Conservation (phyloP, 92 coral and sea anemone species). For the Pocillopora meandrina region DNA sequence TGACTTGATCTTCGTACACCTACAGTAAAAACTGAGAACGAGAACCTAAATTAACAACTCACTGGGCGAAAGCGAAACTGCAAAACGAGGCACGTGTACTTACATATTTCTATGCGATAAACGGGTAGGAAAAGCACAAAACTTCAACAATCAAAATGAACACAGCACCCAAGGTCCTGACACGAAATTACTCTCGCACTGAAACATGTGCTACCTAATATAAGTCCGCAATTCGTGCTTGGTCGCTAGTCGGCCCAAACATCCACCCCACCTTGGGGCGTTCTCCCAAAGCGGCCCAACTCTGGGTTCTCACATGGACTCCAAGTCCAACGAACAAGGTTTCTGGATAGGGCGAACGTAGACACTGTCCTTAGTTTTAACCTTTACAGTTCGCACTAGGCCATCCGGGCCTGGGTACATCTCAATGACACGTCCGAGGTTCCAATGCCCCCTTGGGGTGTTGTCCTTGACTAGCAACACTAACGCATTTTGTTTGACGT, state of each 20-base stretch:
- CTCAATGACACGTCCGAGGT: conserved; percentile 59
- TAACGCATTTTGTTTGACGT: conserved; percentile 43
- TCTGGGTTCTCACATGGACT: neutral
- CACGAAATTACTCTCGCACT: too few relatives aligned
- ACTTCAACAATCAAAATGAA: too few relatives aligned
- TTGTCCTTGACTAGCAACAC: conserved; percentile 54
- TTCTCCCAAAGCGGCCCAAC: conserved; percentile 17
- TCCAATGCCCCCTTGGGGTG: conserved; percentile 60
- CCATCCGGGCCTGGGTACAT: conserved; percentile 57
- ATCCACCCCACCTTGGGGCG: conserved; percentile 63
- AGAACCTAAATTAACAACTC: too few relatives aligned
- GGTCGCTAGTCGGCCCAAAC: conserved; percentile 22
- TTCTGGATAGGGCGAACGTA: conserved; percentile 51
- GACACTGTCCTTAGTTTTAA: conserved; percentile 40
- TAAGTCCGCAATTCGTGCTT: too few relatives aligned
- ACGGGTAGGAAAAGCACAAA: too few relatives aligned
- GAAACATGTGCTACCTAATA: too few relatives aligned
- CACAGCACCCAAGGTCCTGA: too few relatives aligned
- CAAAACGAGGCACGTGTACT: too few relatives aligned
- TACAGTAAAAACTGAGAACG: neutral
- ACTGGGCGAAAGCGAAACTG: too few relatives aligned
- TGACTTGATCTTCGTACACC: neutral
- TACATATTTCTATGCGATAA: too few relatives aligned
- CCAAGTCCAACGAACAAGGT: conserved; percentile 35
- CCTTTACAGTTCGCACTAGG: conserved; percentile 52